phyloP scores from a whole-genome alignment of 2,797 vertebrate genomes.

The Hozukius guyotensis region DNA sequence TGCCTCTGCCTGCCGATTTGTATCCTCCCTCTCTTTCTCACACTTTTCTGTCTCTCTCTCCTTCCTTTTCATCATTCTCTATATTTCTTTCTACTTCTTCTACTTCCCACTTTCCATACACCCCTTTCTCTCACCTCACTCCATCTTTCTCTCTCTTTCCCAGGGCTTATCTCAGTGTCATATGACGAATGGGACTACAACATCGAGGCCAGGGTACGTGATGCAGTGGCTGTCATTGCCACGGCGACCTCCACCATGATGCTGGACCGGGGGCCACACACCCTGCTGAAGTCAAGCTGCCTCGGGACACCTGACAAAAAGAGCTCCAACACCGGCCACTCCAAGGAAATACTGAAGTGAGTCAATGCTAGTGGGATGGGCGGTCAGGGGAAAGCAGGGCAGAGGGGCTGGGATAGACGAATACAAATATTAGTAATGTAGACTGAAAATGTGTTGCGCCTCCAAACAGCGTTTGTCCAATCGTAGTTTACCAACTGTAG shows the following conservation, averaged over 20 bases:
- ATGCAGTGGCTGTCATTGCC: constrained; percentile 98
- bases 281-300: constrained; percentile 95
- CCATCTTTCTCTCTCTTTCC: constrained; percentile 28
- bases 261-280: constrained; percentile 95
- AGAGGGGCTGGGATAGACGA: background rate
- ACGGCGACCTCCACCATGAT: constrained; percentile 99
- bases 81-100: background rate
- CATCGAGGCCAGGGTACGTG: constrained; percentile 96
- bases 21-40: constrained; percentile 34
- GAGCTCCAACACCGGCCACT: constrained; percentile 76
- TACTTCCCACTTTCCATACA: constrained; percentile 1
- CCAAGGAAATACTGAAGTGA: constrained; percentile 87
- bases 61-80: constrained; percentile 15
- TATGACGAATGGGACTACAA: constrained; percentile 99
- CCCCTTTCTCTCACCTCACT: constrained; percentile 40
- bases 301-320: constrained; percentile 95
- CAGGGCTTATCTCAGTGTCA: constrained; percentile 95
- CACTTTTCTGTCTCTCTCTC: constrained; percentile 16
- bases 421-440: background rate
- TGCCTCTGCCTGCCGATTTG: constrained; percentile 32
- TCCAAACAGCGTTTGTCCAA: background rate
- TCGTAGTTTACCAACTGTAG: background rate
- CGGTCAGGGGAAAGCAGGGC: background rate
- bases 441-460: background rate
- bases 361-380: constrained; percentile 23